Base-by-base conservation (phyloP, 2,113 vertebrate genomes). In the Xyliphius kryptos region DNA sequence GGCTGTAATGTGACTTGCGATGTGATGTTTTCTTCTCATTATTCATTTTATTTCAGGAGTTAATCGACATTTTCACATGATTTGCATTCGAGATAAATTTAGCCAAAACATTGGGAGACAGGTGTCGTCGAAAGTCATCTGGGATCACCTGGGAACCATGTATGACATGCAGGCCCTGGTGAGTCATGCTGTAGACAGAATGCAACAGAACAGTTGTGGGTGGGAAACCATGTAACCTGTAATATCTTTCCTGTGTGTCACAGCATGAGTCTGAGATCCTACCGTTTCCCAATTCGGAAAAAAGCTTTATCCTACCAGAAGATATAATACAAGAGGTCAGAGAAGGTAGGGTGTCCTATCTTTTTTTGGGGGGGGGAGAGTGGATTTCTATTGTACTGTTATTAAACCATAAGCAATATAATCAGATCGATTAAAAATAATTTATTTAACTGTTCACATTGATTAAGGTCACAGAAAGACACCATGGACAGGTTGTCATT, bases 111-210 rank as follows among this genome's bases (percentile, higher is more conserved):
- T 98, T 0, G 96, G 96, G 0, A 85, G 92, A 5, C 95, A 98
- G 80, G 92, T 97, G 17, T 93, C 96, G 0, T 97, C 96, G 62
- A 92, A 91, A 60, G 91, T 97, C 68, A 97, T 98, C 76, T 98
- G 95, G 96, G 96, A 98, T 70, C 96, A 98, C 20, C 86, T 97
- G 73, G 91, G 91, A 66, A 94, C 90, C 32, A 98, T 97, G 94
- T 98, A 98, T 3, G 95, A 98, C 77, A 98, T 97, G 93, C 93
- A 97, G 32, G 95, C 96, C 0, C 88, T 97, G 90, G 94, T 97
- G 77, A 89, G 93, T 80, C 6, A 59, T 32, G n/a, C n/a, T n/a
- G 11, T 4, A 47, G 14, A 26, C 15, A n/a, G n/a, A n/a, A n/a
- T n/a, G n/a, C n/a, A n/a, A n/a, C n/a, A n/a, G n/a, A n/a, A n/a